Evolutionary conservation across 1,140 invertebrate species (phyloP), one percentile per base, ranked within the genome.

Genomic region (Parapsyche elsis): DNA sequence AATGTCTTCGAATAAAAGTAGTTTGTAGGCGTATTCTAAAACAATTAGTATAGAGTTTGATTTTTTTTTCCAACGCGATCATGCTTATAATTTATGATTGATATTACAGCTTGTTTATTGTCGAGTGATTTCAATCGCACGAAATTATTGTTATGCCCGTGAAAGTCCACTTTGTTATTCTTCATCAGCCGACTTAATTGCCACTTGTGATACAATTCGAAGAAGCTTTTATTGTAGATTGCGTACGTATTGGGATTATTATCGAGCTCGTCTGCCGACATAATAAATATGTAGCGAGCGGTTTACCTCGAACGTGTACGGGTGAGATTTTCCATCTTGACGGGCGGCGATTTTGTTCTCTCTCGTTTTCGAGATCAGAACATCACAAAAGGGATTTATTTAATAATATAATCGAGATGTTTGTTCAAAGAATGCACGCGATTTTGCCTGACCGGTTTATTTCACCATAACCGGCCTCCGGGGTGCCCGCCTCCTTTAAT

Each of bases 391-490:
- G 12, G 49, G 16, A 53, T 16, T 5, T 16, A 16, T 53, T 53
- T 53, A 53, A 53, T 53, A 53, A 14, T 14, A 53, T 53, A 16
- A 53, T 16, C 10, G 49, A 12, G 49, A 53, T 53, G 49, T 53
- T 53, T 53, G 16, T 53, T 12, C 16, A 53, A 53, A 53, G 49
- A 53, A 53, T 26, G 64, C 64, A 67, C 64, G 64, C 64, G 24
- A 67, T 67, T 67, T 67, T 23, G 24, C 10, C 5, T n/a, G 64
- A 67, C 64, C 64, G 64, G 64, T 67, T 23, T 23, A 19, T 61
- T 61, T 23, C 59, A 61, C 14, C 21, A 61, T n/a, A 53, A 67
- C 64, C 21, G 64, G 64, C 21, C 24, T 5, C 12, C 10, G 7
- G 24, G 12, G 24, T 2, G 64, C 12, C 12, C 10, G 49, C 10